A percentile compares a stretch with the other conserved stretches of the same genome.
Conservation (phyloP, 2,113 vertebrate species). For the Nycticebus coucang region DNA sequence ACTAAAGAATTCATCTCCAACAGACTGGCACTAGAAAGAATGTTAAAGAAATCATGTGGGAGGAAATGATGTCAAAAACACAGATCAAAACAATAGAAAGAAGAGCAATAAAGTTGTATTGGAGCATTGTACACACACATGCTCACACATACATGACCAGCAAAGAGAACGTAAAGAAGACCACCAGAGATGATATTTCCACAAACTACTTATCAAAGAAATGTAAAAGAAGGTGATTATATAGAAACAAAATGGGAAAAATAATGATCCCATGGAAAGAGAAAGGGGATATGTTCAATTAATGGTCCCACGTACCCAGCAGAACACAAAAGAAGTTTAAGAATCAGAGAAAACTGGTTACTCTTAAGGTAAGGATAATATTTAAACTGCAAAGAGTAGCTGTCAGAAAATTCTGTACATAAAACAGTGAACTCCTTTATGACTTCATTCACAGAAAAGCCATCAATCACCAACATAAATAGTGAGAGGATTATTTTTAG, state of each 20-base stretch:
- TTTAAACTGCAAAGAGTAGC: neutral
- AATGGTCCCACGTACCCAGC: accelerated
- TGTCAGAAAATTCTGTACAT: neutral
- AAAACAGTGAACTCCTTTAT: neutral
- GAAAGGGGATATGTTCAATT: accelerated
- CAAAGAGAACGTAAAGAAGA: neutral
- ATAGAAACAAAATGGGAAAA: neutral
- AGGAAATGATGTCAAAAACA: neutral
- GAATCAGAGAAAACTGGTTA: neutral
- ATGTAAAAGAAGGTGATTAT: neutral
- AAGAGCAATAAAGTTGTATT: neutral
- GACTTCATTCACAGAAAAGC: neutral
- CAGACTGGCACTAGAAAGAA: neutral
- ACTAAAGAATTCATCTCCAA: neutral
- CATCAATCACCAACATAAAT: neutral
- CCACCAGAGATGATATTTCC: neutral
- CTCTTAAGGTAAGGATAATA: neutral
- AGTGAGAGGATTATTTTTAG: neutral
- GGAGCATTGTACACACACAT: neutral
- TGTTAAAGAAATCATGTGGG: neutral
- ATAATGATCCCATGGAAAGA: neutral
- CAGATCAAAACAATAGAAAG: neutral
- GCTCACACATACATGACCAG: neutral
- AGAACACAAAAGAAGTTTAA: neutral
- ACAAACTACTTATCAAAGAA: neutral